phyloP scores from a whole-genome alignment of 2,797 vertebrate species.

The Aldrovandia affinis region DNA sequence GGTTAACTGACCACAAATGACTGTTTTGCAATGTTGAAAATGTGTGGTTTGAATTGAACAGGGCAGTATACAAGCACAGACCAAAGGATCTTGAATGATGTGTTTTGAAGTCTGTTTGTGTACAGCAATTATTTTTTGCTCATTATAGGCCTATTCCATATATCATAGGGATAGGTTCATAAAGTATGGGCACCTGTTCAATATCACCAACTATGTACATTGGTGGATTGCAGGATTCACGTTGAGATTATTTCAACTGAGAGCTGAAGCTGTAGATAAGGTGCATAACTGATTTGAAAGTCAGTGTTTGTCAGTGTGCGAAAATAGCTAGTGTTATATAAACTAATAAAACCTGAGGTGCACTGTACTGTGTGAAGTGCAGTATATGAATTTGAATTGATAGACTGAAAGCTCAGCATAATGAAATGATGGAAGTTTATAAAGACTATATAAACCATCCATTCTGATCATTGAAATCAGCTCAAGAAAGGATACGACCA shows the following conservation, averaged over 20 bases:
- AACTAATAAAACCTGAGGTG: slow-evolving; percentile 41
- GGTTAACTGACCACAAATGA: too few species aligned
- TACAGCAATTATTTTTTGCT: not conserved
- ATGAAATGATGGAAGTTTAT: not conserved
- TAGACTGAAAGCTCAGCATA: not conserved
- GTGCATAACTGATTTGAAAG: not conserved
- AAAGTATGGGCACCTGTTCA: not conserved
- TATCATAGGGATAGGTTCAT: not conserved
- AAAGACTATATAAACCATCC: not conserved
- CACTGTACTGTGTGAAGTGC: slow-evolving; percentile 7
- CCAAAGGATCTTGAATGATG: too few species aligned
- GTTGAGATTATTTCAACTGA: not conserved
- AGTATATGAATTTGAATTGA: slow-evolving; percentile 34
- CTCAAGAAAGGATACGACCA: slow-evolving; percentile 23
- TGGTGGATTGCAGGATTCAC: not conserved
- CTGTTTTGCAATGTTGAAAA: too few species aligned
- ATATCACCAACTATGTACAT: not conserved
- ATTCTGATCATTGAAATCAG: slow-evolving; percentile 13
- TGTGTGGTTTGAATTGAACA: too few species aligned
- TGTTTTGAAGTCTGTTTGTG: too few species aligned
- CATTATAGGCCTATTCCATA: not conserved
- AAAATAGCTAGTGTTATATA: slow-evolving; percentile 17
- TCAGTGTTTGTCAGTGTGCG: not conserved
- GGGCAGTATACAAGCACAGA: too few species aligned
- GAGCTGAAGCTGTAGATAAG: not conserved